Evolutionary conservation across 2,888 invertebrate genomes (phyloP), one percentile per base, ranked within the genome.

Genomic region (Tolmerus cingulatus): DNA sequence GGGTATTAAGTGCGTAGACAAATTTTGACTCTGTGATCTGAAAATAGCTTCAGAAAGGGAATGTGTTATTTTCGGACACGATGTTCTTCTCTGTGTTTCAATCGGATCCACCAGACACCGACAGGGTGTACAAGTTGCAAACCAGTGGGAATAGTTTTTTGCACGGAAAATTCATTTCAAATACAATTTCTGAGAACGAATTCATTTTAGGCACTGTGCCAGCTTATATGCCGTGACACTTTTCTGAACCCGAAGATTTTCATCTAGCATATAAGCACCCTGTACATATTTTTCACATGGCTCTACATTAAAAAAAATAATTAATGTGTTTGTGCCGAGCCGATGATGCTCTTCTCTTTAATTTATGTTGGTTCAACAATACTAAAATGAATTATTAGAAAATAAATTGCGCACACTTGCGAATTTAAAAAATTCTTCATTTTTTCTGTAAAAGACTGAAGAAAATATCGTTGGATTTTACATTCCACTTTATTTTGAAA

Each of bases 31-130:
- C 89, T 90, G 87, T 87, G 89, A 90, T 90, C 91, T 90, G 90
- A 90, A 91, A 91, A 91, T 91, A 91, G 90, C 90, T 90, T 90
- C 89, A 89, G 90, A 90, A 90, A 91, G 90, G 90, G 90, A 91
- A 90, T 90, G 90, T 90, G 89, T 89, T 90, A 90, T 90, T 90
- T 90, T 89, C 89, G 89, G 89, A 88, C 86, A 86, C 86, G 88
- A 88, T 43, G 43, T 76, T 46, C 51, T 78, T 87, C 19, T 87
- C 34, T 88, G 66, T 87, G 57, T 74, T 87, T 23, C 57, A 66
- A 40, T 74, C 74, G 43, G 40, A 81, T 81, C 34, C 30, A 57
- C 77, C 46, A 51, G 74, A 82, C 82, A 82, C 27, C 40, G 37
- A 87, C 77, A 85, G 77, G 87, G 84, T 84, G 84, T 34, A 74